phyloP scores from a whole-genome alignment of 2,888 invertebrate genomes.

The Cheiracanthium punctorium region DNA sequence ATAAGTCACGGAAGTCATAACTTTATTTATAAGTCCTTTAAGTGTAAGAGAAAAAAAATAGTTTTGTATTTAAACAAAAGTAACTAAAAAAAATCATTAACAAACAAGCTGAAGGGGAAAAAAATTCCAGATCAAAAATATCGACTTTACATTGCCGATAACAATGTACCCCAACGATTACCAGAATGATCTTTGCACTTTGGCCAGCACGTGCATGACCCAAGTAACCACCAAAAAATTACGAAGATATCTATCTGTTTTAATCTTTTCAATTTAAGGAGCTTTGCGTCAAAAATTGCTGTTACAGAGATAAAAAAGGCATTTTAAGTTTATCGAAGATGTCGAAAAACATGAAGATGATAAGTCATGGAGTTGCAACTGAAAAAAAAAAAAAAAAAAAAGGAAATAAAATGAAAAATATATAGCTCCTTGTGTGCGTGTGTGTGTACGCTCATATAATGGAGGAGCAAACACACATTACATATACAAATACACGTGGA shows the following conservation, averaged over 20 bases:
- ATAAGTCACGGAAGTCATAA: too few relatives aligned
- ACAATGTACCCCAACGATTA: neutral
- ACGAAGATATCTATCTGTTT: neutral
- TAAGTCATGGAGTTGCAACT: neutral
- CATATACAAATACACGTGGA: too few relatives aligned
- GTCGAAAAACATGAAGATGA: neutral
- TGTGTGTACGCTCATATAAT: too few relatives aligned
- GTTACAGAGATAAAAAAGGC: neutral
- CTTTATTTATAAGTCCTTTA: too few relatives aligned
- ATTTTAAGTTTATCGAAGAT: neutral
- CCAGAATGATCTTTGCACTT: constrained; percentile 16
- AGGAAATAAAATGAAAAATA: too few relatives aligned
- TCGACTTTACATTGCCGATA: neutral
- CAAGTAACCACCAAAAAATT: neutral
- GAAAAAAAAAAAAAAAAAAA: neutral
- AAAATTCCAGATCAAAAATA: neutral
- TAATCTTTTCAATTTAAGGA: neutral
- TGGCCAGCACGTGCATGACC: constrained; percentile 34
- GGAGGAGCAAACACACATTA: too few relatives aligned
- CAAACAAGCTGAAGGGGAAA: too few relatives aligned
- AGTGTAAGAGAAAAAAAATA: too few relatives aligned
- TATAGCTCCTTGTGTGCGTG: too few relatives aligned
- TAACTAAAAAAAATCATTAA: too few relatives aligned
- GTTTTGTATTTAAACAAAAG: too few relatives aligned
- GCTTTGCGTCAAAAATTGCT: neutral